Base-by-base conservation (phyloP, 2,113 vertebrate species). In the Eudorcas thomsonii region DNA sequence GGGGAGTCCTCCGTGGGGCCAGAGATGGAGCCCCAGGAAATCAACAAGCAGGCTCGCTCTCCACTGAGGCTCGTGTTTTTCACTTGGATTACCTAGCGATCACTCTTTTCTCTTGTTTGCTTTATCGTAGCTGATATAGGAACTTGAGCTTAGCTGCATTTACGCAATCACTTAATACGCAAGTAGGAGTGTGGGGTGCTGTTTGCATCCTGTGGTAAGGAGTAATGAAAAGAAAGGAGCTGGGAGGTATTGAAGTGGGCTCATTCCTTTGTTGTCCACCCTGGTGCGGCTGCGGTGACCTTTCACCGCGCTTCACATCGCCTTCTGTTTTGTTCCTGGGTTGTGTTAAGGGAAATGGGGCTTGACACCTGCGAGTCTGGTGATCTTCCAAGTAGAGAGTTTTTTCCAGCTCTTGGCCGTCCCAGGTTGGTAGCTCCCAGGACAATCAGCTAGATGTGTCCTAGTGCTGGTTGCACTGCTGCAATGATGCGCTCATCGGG, bases 391-490 rank as follows among this genome's bases (percentile, higher is more conserved):
- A 59, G 28, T 0, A 1, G 2, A 85, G 2, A 85, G 2, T 45
- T 54, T 96, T 90, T 83, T 7, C 82, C 77, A 78, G 60, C 52
- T 13, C 85, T 55, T 96, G 90, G 83, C 85, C 92, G 19, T 59
- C 96, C 33, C 12, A 0, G 86, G 83, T 90, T 55, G 28, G 50
- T 45, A 91, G 36, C 80, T 98, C 97, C 94, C 94, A 36, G 93
- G 94, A 57, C 96, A 91, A 97, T 93, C 97, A 67, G 81, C 33
- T 59, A 96, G 88, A 96, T 55, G 95, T 92, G 57, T 85, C 92
- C 95, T 86, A 98, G 97, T 96, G 90, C 81, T 84, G 93, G 77
- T 96, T 95, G 96, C 94, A 59, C 95, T 82, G 90, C 96, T 96
- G 88, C 88, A 85, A 94, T 96, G 96, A 97, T 67, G 93, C 81